phyloP scores from a whole-genome alignment of 2,888 invertebrate species.

The Linhomoeus sp. region DNA sequence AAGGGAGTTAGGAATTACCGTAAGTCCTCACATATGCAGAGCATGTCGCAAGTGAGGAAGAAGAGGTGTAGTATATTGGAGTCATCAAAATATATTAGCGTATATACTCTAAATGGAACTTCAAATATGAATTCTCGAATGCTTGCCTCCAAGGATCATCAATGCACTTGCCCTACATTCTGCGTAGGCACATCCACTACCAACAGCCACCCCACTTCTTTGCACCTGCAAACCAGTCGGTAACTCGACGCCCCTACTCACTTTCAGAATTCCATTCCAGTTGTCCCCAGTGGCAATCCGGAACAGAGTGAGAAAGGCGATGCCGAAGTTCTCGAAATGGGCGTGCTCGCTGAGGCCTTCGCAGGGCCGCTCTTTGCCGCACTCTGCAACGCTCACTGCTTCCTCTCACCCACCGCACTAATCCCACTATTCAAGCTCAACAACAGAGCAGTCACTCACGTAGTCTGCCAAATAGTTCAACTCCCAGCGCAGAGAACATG shows the following conservation, averaged over 20 bases:
- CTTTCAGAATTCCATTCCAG: conserved; percentile 99
- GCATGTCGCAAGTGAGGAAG: too few relatives aligned
- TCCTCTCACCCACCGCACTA: conserved; percentile 1
- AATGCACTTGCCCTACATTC: background rate
- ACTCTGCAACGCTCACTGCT: conserved; percentile 46
- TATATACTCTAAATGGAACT: too few relatives aligned
- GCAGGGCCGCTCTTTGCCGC: conserved; percentile 76
- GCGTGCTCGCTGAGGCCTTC: conserved; percentile 95
- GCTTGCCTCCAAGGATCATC: conserved; percentile 44
- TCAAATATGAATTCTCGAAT: too few relatives aligned
- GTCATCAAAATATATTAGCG: too few relatives aligned
- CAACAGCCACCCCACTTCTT: too few relatives aligned
- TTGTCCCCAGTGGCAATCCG: conserved; percentile 98
- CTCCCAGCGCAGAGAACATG: conserved; percentile 96
- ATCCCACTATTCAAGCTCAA: background rate
- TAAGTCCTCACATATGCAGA: too few relatives aligned
- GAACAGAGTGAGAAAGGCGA: conserved; percentile 96
- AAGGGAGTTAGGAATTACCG: too few relatives aligned
- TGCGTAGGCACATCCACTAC: background rate
- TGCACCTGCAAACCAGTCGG: too few relatives aligned
- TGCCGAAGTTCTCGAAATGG: conserved; percentile 59
- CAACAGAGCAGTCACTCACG: conserved; percentile 32
- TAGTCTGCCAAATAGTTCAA: conserved; percentile 87
- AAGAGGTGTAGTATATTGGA: too few relatives aligned
- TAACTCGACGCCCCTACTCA: conserved; percentile 9